Evolutionary conservation across 2,888 invertebrate species (phyloP).

Genomic region (Lysandra bellargus): DNA sequence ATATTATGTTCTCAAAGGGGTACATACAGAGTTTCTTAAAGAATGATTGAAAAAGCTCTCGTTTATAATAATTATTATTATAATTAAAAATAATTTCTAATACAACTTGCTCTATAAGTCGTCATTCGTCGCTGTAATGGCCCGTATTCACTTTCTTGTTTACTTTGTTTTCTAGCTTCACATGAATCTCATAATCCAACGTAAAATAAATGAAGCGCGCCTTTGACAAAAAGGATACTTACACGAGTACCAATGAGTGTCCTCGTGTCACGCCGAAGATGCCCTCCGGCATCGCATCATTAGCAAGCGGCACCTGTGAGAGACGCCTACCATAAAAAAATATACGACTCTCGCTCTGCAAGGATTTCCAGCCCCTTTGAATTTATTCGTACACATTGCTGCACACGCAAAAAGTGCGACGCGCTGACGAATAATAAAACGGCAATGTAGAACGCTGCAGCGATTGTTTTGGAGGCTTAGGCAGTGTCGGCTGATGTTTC

Average conservation of each 20-base stretch:
- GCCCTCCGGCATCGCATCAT: constrained; percentile 55
- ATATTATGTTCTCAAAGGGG: too few relatives aligned
- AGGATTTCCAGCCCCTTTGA: constrained; percentile 33
- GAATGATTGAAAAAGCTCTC: neutral
- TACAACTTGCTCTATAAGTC: too few relatives aligned
- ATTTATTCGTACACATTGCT: constrained; percentile 39
- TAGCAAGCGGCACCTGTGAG: constrained; percentile 59
- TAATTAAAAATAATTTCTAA: too few relatives aligned
- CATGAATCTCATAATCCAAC: neutral
- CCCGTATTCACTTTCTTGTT: too few relatives aligned
- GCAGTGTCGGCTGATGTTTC: constrained; percentile 56
- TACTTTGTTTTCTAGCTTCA: constrained; percentile 13
- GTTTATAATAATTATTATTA: neutral
- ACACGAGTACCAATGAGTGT: constrained; percentile 53
- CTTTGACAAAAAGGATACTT: constrained; percentile 49
- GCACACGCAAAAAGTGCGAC: constrained; percentile 27
- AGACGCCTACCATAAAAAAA: constrained; percentile 45
- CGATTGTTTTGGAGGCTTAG: constrained; percentile 41
- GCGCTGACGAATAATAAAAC: constrained; percentile 32
- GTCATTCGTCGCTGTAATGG: too few relatives aligned
- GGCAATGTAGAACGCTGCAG: constrained; percentile 45
- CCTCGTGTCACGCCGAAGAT: constrained; percentile 53
- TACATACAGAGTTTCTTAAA: too few relatives aligned
- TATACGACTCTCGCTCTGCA: constrained; percentile 48
- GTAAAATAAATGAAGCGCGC: constrained; percentile 40